Evolutionary conservation across 1,140 invertebrate genomes (phyloP).

Genomic region (Philopotamus ludificatus): DNA sequence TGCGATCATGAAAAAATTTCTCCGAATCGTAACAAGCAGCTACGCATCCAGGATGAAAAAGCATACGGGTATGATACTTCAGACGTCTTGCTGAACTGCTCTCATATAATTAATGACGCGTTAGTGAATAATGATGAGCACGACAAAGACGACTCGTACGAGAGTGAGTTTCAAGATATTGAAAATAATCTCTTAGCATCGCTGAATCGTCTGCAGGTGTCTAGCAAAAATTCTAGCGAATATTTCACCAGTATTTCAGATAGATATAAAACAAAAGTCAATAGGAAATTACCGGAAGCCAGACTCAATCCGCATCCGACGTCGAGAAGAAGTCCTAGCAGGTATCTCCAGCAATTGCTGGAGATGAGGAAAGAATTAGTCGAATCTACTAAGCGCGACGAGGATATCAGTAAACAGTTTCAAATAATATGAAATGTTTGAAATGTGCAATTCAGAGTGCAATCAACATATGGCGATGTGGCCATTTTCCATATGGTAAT

Average conservation of each 20-base stretch:
- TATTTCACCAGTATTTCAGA: constrained; percentile 25
- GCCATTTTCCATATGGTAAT: too few species aligned
- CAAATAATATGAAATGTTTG: constrained; percentile 22
- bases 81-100: constrained; percentile 14
- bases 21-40: constrained; percentile 36
- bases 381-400: constrained; percentile 34
- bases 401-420: constrained; percentile 36
- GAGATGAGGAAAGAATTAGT: constrained; percentile 35
- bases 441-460: too few species aligned
- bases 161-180: constrained; percentile 14
- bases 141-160: constrained; percentile 9
- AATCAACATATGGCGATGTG: too few species aligned
- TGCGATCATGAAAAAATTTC: constrained; percentile 15
- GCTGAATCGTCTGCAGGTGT: constrained; percentile 23
- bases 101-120: constrained; percentile 38
- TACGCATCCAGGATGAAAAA: constrained; percentile 37
- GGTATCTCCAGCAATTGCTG: constrained; percentile 34
- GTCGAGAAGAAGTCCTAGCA: constrained; percentile 32
- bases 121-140: constrained; percentile 38
- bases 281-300: background rate
- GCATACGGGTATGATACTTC: background rate
- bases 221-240: constrained; percentile 18
- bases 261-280: constrained; percentile 26
- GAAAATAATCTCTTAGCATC: constrained; percentile 35
- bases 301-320: constrained; percentile 16